Evolutionary conservation across 2,888 invertebrate species (phyloP), one percentile per base, ranked within the genome.

Genomic region (Augiades crinisus): DNA sequence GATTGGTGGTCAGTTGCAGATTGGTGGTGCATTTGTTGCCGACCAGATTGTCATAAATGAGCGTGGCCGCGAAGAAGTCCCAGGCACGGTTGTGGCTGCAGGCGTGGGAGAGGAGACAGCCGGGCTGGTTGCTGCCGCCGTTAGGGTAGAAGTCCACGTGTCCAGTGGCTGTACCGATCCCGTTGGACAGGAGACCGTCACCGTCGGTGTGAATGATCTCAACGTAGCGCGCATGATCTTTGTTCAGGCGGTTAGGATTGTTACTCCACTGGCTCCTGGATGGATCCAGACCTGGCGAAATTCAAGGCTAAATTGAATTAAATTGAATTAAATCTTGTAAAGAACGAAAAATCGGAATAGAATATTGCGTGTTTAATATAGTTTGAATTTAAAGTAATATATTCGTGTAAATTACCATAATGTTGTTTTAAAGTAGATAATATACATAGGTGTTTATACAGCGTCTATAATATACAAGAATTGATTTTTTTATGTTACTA

Each of bases 61-160:
- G 58, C 0, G 79, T 69, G 0, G 78, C 81, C 7, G 72, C 63
- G 47, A 69, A 66, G 1, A 81, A 36, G 37, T 81, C 72, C 59
- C 67, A 78, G 0, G 82, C 73, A 2, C 81, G 69, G 27, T 75
- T 65, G 50, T 83, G 82, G 50, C 65, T 65, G 56, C 82, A 84
- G 0, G 57, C 5, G 37, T 72, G 64, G 3, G 58, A 67, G 0
- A 64, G 6, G 0, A 65, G 6, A 44, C 87, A 86, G 0, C 85
- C 87, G 0, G 86, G 87, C 58, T 88, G 97, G 65, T 92, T 91
- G 41, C 92, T 90, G 0, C 97, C 97, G 0, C 96, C 96, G 65
- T 97, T 98, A 0, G 95, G 95, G 76, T 93, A 97, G 80, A 96
- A 97, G 81, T 98, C 97, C 0, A 95, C 92, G 70, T 96, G 94